Evolutionary conservation across 1,140 invertebrate genomes (phyloP).

Genomic region (Zaprionus inermis): DNA sequence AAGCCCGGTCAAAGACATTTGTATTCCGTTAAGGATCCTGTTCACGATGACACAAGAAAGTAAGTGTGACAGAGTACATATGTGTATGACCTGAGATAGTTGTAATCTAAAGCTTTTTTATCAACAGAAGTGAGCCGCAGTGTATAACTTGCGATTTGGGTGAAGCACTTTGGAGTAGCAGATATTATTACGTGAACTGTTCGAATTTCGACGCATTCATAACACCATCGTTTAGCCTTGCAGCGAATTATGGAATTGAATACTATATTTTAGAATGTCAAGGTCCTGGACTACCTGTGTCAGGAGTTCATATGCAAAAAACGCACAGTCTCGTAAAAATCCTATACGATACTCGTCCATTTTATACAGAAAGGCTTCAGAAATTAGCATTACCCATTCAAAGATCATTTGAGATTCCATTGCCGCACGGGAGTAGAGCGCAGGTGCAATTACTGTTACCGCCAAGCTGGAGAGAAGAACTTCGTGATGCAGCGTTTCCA

Average conservation of each 20-base stretch:
- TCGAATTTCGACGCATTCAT: conserved; percentile 91
- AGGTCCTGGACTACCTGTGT: conserved; percentile 91
- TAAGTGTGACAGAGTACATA: conserved; percentile 41
- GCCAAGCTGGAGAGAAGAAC: conserved; percentile 92
- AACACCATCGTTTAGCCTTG: conserved; percentile 84
- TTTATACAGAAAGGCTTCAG: conserved; percentile 87
- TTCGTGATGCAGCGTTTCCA: conserved; percentile 92
- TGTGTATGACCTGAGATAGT: neutral
- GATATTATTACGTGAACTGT: conserved; percentile 91
- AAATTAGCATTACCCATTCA: conserved; percentile 90
- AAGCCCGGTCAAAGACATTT: conserved; percentile 94
- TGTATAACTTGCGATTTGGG: conserved; percentile 92
- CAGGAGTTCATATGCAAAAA: conserved; percentile 88
- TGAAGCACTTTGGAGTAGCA: conserved; percentile 89
- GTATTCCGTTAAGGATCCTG: conserved; percentile 90
- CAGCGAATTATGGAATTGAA: conserved; percentile 85
- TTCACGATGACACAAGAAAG: conserved; percentile 89
- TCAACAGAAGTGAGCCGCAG: conserved; percentile 87
- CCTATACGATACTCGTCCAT: conserved; percentile 90
- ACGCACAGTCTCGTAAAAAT: conserved; percentile 89
- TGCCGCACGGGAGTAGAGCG: conserved; percentile 91
- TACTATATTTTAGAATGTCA: conserved; percentile 92
- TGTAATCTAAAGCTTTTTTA: conserved; percentile 4
- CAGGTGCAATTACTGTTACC: conserved; percentile 92
- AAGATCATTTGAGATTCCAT: conserved; percentile 90